Percentiles rank a stretch among this genome's conserved stretches.
Conservation (phyloP, 2,888 invertebrate genomes). For the Pilophorus perplexus region DNA sequence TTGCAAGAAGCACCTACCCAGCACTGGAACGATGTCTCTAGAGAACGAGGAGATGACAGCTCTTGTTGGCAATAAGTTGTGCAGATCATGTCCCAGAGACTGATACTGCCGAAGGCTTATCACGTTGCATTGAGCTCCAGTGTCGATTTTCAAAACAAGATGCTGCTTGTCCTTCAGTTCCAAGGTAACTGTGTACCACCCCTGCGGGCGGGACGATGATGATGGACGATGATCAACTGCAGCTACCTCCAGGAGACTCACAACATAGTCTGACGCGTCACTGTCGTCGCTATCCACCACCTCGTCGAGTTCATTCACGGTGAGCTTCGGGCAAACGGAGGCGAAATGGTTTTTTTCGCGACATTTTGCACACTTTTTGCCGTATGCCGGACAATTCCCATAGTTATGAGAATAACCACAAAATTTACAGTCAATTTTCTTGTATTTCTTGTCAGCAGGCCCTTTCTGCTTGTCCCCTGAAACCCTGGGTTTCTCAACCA, state of each 20-base stretch:
- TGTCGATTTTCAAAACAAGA: not conserved
- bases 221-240: not conserved
- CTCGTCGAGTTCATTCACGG: not conserved
- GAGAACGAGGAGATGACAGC: not conserved
- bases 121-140: not conserved
- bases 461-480: not conserved
- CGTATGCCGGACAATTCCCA: conserved; percentile 14
- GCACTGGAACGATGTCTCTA: conserved; percentile 1
- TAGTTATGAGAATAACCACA: conserved; percentile 14
- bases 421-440: conserved; percentile 20
- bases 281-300: not conserved
- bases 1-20: not conserved
- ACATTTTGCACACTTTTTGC: conserved; percentile 8
- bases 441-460: not conserved
- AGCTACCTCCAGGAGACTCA: not conserved
- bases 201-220: not conserved
- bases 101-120: not conserved
- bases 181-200: conserved; percentile 6
- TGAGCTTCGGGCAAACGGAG: not conserved
- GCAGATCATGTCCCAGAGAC: not conserved
- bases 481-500: not conserved
- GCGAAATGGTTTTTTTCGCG: conserved; percentile 13
- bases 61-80: not conserved
- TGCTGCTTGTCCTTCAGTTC: not conserved
- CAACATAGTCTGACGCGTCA: not conserved